Percentiles rank a stretch among this genome's conserved stretches.
Conservation (phyloP, 2,888 invertebrate genomes). For the Fragum whitleyi region DNA sequence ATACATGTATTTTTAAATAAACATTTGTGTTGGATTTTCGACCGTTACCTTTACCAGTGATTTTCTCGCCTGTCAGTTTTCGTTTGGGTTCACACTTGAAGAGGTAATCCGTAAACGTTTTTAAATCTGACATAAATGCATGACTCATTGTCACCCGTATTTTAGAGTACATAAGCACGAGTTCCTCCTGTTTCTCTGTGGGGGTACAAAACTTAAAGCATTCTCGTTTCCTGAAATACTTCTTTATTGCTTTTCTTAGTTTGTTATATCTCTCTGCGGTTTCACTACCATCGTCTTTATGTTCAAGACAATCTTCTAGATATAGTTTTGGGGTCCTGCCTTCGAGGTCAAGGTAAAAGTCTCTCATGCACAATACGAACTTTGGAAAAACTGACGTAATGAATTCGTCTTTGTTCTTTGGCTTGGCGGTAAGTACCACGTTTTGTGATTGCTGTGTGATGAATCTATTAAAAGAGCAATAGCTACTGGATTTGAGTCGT, state of each 20-base stretch:
- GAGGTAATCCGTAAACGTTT: background rate
- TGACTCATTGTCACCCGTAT: background rate
- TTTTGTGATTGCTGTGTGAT: conserved; percentile 9
- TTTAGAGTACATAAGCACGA: background rate
- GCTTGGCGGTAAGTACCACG: background rate
- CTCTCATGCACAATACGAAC: conserved; percentile 13
- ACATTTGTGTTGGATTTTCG: too few species aligned
- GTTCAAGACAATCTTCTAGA: conserved; percentile 2
- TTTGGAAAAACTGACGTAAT: conserved; percentile 6
- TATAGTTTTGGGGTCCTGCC: background rate
- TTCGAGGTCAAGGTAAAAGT: background rate
- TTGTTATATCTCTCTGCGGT: background rate
- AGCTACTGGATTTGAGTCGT: too few species aligned
- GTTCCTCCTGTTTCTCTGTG: background rate
- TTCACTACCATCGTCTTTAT: background rate
- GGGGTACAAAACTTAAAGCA: conserved; percentile 6
- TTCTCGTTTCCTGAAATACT: background rate
- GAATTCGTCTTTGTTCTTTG: background rate
- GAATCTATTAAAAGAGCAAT: background rate
- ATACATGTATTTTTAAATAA: too few species aligned
- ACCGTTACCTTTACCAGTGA: conserved; percentile 21
- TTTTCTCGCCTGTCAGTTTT: conserved; percentile 5
- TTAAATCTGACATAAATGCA: background rate
- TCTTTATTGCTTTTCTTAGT: background rate
- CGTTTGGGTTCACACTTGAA: background rate